Evolutionary conservation across 2,113 vertebrate species (phyloP), one percentile per base, ranked within the genome.

Genomic region (Apeltes quadracus): DNA sequence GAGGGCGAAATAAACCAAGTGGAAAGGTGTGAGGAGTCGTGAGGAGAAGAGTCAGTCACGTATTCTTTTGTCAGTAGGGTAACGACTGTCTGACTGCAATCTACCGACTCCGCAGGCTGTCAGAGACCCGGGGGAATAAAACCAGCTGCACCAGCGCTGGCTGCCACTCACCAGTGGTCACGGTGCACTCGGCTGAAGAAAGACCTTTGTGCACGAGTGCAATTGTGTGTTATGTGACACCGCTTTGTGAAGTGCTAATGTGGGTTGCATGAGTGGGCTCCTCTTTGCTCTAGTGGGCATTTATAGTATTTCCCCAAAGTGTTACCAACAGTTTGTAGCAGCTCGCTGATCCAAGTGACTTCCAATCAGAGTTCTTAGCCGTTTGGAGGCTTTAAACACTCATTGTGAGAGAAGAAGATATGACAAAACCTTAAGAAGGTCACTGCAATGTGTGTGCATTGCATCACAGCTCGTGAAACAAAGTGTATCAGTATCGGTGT

Each of bases 81-180:
- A 79, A 87, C 48, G 32, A 58, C 75, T 86, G 82, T 69, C 54
- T 79, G 68, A 82, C 82, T 81, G 59, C 76, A 75, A 61, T 72
- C 58, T 55, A 69, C 56, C 81, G 89, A 91, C 84, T 68, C 86
- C 13, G 8, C 75, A 69, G 69, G 55, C 63, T 86, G 78, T 72
- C 78, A 32, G 64, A 36, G 43, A n/a, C 78, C 43, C 72, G 34
- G 70, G 67, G 77, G 81, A 82, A 53, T 78, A 44, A 59, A 56
- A 76, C 76, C 75, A 81, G 73, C 65, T 12, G 0, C 67, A 78
- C 84, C 78, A 84, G 71, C 53, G 23, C 63, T 70, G 68, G 13
- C 53, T 69, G 61, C 39, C 61, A 13, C 56, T 25, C 76, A 68
- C 55, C 36, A 43, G 11, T 10, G 44, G 55, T 54, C 61, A 80